Percentiles rank a stretch among this genome's conserved stretches.
phyloP scores from a whole-genome alignment of 2,797 vertebrate species.

The Rhynchonycteris naso region DNA sequence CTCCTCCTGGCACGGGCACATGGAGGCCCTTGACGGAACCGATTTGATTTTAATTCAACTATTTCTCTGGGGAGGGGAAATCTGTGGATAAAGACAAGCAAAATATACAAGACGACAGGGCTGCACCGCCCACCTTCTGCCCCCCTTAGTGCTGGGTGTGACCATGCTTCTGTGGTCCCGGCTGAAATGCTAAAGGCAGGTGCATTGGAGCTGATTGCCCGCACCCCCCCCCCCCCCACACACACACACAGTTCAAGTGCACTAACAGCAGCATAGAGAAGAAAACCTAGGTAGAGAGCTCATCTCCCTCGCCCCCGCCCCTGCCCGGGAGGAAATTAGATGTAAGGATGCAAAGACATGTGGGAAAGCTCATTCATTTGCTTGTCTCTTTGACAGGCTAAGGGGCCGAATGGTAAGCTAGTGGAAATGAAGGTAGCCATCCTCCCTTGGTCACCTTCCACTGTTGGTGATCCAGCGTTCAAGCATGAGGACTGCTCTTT shows the following conservation, averaged over 20 bases:
- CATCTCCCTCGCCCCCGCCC: not conserved
- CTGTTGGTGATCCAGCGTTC: not conserved
- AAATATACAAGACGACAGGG: not conserved
- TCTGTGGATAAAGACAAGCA: not conserved
- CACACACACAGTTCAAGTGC: not conserved
- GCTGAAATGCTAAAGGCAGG: not conserved
- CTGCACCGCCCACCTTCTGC: not conserved
- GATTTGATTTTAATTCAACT: not conserved
- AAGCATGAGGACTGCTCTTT: not conserved
- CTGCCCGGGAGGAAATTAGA: not conserved
- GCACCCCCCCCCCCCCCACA: not conserved
- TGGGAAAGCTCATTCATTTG: not conserved
- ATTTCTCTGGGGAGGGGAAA: not conserved
- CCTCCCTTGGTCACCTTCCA: not conserved
- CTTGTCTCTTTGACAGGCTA: not conserved
- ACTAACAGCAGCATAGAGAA: not conserved
- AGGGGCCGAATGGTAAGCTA: not conserved
- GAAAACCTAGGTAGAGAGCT: not conserved
- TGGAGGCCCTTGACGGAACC: not conserved
- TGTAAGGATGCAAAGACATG: not conserved
- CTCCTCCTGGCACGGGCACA: not conserved
- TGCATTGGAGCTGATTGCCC: not conserved
- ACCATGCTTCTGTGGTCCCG: not conserved
- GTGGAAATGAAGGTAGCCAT: not conserved
- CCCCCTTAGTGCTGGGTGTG: rapidly evolving